These are phyloP conservation scores for Aramus guarauna DNA, from an alignment of 2,113 vertebrate species.

Conservation along the genomic window DNA sequence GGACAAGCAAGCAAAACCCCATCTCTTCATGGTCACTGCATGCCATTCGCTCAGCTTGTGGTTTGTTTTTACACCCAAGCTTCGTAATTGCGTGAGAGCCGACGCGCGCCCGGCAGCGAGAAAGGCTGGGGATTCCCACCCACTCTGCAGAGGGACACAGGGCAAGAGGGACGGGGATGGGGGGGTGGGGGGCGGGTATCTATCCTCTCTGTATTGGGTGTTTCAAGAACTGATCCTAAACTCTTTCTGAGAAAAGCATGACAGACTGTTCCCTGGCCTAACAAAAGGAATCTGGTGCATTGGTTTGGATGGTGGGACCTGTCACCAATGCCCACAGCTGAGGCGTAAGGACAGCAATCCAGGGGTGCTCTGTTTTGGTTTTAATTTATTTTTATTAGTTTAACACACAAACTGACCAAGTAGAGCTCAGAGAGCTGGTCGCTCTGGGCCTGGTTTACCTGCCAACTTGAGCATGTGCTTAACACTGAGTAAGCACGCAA, in stretches of 20 bases:
- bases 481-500: not conserved
- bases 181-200: not conserved
- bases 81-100: not conserved
- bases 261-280: not conserved
- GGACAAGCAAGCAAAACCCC: not conserved
- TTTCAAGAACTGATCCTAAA: not conserved
- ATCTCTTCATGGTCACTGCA: not conserved
- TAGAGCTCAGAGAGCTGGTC: constrained; percentile 17
- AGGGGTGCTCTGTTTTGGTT: not conserved
- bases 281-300: not conserved
- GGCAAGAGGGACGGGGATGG: not conserved
- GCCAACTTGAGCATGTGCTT: not conserved
- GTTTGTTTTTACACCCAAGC: not conserved
- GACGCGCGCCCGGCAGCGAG: fast-evolving
- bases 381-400: constrained; percentile 20
- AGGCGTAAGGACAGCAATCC: not conserved
- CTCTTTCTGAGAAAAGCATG: not conserved
- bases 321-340: not conserved
- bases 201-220: not conserved
- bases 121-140: not conserved
- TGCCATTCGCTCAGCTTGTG: not conserved
- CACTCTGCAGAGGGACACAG: fast-evolving
- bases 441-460: constrained; percentile 8
- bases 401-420: not conserved
- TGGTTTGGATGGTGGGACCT: not conserved